Base-by-base conservation (phyloP, 2,113 vertebrate genomes). In the Ictalurus punctatus region DNA sequence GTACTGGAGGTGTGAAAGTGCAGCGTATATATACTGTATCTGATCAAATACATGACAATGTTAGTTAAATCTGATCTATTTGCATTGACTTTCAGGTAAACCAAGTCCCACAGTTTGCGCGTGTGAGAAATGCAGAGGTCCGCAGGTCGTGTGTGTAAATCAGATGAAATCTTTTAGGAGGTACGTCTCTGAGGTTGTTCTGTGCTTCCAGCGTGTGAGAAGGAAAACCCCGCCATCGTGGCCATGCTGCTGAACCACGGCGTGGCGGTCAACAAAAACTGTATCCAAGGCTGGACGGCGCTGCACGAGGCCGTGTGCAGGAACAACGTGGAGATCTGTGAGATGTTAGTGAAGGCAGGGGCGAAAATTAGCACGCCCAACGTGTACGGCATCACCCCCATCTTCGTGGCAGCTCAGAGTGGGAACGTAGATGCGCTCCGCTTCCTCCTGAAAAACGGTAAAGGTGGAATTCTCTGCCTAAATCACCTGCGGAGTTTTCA, bases 361-460 rank as follows among this genome's bases (percentile, higher is more conserved):
- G 97, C 97, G 87, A 97, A 97, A 89, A 93, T 97, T 86, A 96
- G 96, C 85, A 90, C 94, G 44, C 91, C 94, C 91, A 97, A 97
- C 0, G 91, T 94, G 76, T 98, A 97, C 0, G 97, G 97, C 88
- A 96, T 97, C 92, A 96, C 95, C 17, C 96, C 97, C 9, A 92
- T 97, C 83, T 98, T 98, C 78, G 96, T 97, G 80, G 96, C 97
- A 0, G 97, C 97, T 73, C 96, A 97, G 90, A 96, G 96, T 0
- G 97, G 97, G 86, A 96, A 96, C 83, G 1, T 97, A 90, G 96
- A 97, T 21, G 92, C 96, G 1, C 48, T 97, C 89, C 93, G 96
- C 52, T 96, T 97, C 92, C 95, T 98, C 48, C 94, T 95, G 79
- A 96, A 89, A 73, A 88, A 90, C 17, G 93, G 93, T 93, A 90